phyloP scores from a whole-genome alignment of 2,888 invertebrate genomes.

The Proisotoma minuta region DNA sequence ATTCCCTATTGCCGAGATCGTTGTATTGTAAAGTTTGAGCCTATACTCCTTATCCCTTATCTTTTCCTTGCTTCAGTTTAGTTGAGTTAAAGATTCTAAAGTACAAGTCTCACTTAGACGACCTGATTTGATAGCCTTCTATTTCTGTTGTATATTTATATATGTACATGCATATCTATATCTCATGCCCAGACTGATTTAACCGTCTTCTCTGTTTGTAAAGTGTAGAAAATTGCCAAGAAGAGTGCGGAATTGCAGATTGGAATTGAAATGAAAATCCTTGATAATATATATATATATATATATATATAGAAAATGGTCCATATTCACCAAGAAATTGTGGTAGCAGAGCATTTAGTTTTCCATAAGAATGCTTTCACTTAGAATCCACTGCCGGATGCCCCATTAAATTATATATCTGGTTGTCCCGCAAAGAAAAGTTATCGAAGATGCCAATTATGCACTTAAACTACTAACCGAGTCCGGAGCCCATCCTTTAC shows the following conservation, averaged over 20 bases:
- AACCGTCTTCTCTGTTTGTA: conserved; percentile 12
- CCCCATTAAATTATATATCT: conserved; percentile 17
- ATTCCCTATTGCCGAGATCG: too few species aligned
- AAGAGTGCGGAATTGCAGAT: conserved; percentile 14
- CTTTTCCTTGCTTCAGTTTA: conserved; percentile 10
- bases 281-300: too few species aligned
- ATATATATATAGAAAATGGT: too few species aligned
- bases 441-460: conserved; percentile 8
- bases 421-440: conserved; percentile 7
- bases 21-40: too few species aligned
- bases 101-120: conserved; percentile 14
- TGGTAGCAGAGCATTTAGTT: conserved; percentile 10
- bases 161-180: not conserved
- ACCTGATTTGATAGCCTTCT: conserved; percentile 16
- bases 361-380: conserved; percentile 17
- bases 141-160: conserved; percentile 15
- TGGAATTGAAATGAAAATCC: conserved; percentile 20
- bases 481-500: conserved; percentile 1
- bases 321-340: conserved; percentile 2
- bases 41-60: too few species aligned
- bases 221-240: conserved; percentile 18
- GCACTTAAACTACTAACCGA: not conserved
- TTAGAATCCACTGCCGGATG: conserved; percentile 10
- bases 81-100: conserved; percentile 12
- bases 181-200: conserved; percentile 17